Evolutionary conservation across 2,797 vertebrate genomes (phyloP), one percentile per base, ranked within the genome.

Genomic region (Taenioides sp.): DNA sequence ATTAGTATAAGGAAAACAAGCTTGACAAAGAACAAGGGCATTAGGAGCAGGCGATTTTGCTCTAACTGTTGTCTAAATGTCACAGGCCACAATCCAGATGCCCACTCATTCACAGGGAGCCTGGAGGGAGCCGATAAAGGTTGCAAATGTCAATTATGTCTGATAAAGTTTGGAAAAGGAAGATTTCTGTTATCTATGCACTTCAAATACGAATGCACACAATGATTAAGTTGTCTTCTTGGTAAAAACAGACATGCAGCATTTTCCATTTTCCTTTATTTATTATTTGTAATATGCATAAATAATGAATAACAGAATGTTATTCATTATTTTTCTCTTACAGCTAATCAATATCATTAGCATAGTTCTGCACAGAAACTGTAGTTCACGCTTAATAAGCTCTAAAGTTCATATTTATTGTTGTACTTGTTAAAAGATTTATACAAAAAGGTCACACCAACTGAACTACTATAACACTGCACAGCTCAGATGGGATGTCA

Each of bases 21-120:
- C 83, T 79, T 76, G 74, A 68, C 69, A 37, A 69, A 81, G 69
- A 73, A 81, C 78, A 71, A 85, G 79, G 84, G 84, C 78, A 87
- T 85, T 87, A 82, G 83, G 84, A 79, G 80, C 85, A 47, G 69
- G 78, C 77, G 83, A 85, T 90, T 86, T 88, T 83, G 83, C 76
- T 83, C 76, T 80, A 89, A 89, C 83, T 89, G 89, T 86, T 92
- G 88, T 92, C 86, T 90, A 93, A 93, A 94, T 94, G 91, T 92
- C 92, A 93, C 86, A 83, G 85, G 85, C 86, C 85, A 78, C 75
- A 82, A 86, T 87, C 88, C 87, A 90, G 86, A 90, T 86, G 78
- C 64, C 59, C 58, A 74, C 74, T 89, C 82, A 85, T 78, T 89
- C 80, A 70, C 79, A 78, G 55, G 16, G 60, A 70, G 80, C 84